Evolutionary conservation across 1,140 invertebrate genomes (phyloP).

Genomic region (Drosophila sp.): DNA sequence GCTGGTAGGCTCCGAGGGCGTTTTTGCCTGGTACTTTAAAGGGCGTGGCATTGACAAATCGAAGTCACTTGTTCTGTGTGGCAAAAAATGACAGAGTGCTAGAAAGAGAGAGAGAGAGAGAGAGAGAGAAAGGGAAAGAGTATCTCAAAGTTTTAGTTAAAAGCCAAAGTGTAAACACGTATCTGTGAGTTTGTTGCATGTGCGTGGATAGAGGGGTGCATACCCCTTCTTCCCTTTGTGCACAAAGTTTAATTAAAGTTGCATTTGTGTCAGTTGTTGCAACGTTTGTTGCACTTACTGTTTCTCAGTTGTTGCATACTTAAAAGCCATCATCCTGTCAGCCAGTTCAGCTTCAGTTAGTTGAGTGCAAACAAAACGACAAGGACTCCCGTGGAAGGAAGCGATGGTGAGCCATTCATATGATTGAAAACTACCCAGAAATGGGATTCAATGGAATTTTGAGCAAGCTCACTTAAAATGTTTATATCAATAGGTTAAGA

Average conservation of each 20-base stretch:
- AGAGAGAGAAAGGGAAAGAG: not conserved
- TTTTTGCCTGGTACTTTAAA: not conserved
- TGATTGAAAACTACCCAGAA: not conserved
- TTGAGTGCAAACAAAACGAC: constrained; percentile 1
- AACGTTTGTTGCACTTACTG: constrained; percentile 34
- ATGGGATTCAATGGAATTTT: not conserved
- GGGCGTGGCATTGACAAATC: constrained; percentile 52
- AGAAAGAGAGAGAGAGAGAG: constrained; percentile 7
- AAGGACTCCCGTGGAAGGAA: not conserved
- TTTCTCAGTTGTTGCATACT: constrained; percentile 3
- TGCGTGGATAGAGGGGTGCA: constrained; percentile 19
- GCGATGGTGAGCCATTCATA: not conserved
- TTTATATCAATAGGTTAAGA: no score
- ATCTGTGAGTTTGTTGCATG: constrained; percentile 20
- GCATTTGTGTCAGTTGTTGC: constrained; percentile 72
- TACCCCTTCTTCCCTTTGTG: not conserved
- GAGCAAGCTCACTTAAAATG: no score
- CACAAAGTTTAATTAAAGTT: constrained; percentile 68
- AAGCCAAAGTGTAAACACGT: constrained; percentile 59
- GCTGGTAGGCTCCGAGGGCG: not conserved
- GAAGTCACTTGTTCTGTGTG: constrained; percentile 44
- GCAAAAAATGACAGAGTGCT: constrained; percentile 42
- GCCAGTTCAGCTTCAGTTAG: constrained; percentile 10
- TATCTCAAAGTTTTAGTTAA: constrained; percentile 66
- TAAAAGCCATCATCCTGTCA: constrained; percentile 4